Percentiles rank a stretch among this genome's conserved stretches.
These are phyloP conservation scores for Lysandra bellargus DNA, from an alignment of 2,888 invertebrate genomes.

Conservation along the genomic window DNA sequence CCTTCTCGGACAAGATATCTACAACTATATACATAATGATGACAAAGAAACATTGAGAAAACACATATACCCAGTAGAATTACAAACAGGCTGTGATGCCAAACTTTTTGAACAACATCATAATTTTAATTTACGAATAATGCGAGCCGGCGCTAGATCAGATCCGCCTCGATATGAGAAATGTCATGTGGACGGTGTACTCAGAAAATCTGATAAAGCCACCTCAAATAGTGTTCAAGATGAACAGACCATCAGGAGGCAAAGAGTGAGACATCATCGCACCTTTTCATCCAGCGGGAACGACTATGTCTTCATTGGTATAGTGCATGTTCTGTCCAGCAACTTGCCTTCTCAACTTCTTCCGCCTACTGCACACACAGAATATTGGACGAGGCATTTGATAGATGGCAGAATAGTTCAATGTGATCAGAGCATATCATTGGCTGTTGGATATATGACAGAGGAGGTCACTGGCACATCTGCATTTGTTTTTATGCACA, in stretches of 20 bases:
- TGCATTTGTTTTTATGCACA: slow-evolving; percentile 94
- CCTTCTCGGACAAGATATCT: slow-evolving; percentile 92
- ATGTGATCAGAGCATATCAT: slow-evolving; percentile 94
- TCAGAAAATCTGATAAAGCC: slow-evolving; percentile 81
- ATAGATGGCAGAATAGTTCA: slow-evolving; percentile 94
- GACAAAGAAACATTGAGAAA: slow-evolving; percentile 88
- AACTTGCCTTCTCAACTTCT: slow-evolving; percentile 80
- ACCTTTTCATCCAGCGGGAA: slow-evolving; percentile 81
- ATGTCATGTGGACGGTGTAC: slow-evolving; percentile 84
- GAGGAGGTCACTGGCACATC: slow-evolving; percentile 93
- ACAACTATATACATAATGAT: slow-evolving; percentile 90
- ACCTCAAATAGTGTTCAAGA: slow-evolving; percentile 75
- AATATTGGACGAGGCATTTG: slow-evolving; percentile 93
- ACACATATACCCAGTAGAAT: slow-evolving; percentile 82
- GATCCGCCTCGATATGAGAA: slow-evolving; percentile 86
- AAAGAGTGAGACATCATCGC: slow-evolving; percentile 74
- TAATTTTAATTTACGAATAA: slow-evolving; percentile 80
- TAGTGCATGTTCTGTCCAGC: slow-evolving; percentile 83
- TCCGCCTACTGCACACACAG: slow-evolving; percentile 85
- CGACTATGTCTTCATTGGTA: slow-evolving; percentile 85
- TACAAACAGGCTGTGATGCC: slow-evolving; percentile 61
- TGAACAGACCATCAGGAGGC: slow-evolving; percentile 75
- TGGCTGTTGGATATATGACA: slow-evolving; percentile 93
- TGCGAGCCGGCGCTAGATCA: slow-evolving; percentile 85
- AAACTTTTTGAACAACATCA: slow-evolving; percentile 71